Evolutionary conservation across 1,140 invertebrate species (phyloP).

Genomic region (Monochamus saltuarius): DNA sequence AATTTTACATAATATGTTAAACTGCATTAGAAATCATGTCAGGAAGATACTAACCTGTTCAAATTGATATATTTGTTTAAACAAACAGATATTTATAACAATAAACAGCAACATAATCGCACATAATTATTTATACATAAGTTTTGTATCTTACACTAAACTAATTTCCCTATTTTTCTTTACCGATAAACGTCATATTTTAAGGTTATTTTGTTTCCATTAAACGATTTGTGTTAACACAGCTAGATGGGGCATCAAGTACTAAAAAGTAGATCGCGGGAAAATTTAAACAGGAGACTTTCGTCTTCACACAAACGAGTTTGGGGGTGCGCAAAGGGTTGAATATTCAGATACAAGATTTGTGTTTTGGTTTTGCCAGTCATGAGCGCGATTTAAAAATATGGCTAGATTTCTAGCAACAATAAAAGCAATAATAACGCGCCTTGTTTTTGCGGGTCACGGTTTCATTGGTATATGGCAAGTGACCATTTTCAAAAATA

Average conservation of each 20-base stretch:
- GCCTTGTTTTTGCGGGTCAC: slow-evolving; percentile 76
- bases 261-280: too few species aligned
- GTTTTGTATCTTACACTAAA: too few species aligned
- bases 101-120: neutral
- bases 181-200: too few species aligned
- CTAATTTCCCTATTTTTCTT: too few species aligned
- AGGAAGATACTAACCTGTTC: neutral
- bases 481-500: slow-evolving; percentile 71
- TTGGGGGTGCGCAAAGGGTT: neutral
- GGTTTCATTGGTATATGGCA: slow-evolving; percentile 81
- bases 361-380: neutral
- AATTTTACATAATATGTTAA: neutral
- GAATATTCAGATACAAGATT: neutral
- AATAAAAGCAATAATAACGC: slow-evolving; percentile 77
- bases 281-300: too few species aligned
- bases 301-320: too few species aligned
- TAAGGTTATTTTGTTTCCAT: too few species aligned
- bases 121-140: neutral
- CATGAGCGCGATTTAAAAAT: slow-evolving; percentile 3
- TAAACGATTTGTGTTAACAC: too few species aligned
- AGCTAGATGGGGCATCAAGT: too few species aligned
- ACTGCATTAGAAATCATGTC: too few species aligned
- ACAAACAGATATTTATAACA: neutral
- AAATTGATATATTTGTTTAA: neutral
- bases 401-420: slow-evolving; percentile 75